Percentiles rank a stretch among this genome's conserved stretches.
These are phyloP conservation scores for Cryptomyrus ogoouensis DNA, from an alignment of 2,113 vertebrate species.

Conservation along the genomic window DNA sequence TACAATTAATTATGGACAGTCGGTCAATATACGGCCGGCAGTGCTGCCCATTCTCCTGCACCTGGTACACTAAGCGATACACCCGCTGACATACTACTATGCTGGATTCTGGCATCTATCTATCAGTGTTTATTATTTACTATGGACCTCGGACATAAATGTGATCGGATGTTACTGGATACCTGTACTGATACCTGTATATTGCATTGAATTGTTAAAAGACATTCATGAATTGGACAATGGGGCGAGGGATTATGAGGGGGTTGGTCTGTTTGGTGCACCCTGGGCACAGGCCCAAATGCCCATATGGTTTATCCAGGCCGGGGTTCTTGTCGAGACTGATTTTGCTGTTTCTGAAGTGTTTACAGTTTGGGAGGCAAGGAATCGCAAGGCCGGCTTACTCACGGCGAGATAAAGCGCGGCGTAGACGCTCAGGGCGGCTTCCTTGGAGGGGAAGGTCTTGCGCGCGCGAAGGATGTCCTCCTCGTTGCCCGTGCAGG, in stretches of 20 bases:
- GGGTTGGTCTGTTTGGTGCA: not conserved
- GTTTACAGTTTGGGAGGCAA: not conserved
- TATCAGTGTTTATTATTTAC: not conserved
- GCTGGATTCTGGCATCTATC: not conserved
- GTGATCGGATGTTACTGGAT: not conserved
- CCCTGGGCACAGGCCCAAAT: not conserved
- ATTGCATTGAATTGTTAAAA: not conserved
- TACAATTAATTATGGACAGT: not conserved
- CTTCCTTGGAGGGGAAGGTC: slow-evolving; percentile 98
- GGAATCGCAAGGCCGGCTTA: slow-evolving; percentile 31
- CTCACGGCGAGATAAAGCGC: slow-evolving; percentile 94
- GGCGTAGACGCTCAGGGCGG: slow-evolving; percentile 86
- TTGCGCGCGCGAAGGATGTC: slow-evolving; percentile 86
- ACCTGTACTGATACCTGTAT: not conserved
- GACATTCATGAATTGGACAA: not conserved
- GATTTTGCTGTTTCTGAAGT: not conserved
- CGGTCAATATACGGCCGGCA: not conserved
- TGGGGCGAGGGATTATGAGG: not conserved
- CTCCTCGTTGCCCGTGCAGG: slow-evolving; percentile 88
- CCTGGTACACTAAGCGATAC: not conserved
- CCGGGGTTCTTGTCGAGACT: not conserved
- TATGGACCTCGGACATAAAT: not conserved
- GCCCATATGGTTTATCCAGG: not conserved
- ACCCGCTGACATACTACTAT: not conserved
- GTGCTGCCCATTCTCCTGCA: not conserved